Conservation (phyloP, 2,888 invertebrate species). For the Anoplius nigerrimus region DNA sequence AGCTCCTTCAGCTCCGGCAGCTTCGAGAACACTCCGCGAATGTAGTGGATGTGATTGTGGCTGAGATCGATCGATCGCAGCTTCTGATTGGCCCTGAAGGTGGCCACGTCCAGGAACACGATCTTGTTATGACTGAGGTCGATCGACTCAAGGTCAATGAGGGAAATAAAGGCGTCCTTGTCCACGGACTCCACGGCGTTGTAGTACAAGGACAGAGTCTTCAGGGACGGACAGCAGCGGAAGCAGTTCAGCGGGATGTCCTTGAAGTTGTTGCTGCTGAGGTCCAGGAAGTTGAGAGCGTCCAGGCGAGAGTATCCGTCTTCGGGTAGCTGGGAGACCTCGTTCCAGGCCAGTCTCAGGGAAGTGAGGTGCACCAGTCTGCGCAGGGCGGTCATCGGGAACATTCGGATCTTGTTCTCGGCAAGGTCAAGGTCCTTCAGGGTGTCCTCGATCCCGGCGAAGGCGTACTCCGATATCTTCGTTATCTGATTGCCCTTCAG, state of each 20-base stretch:
- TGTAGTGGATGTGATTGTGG: conserved; percentile 91
- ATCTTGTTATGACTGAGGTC: conserved; percentile 94
- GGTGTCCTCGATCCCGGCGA: conserved; percentile 85
- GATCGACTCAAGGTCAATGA: conserved; percentile 86
- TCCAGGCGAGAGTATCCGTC: conserved; percentile 84
- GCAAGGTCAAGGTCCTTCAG: conserved; percentile 90
- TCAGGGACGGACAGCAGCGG: conserved; percentile 86
- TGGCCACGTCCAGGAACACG: conserved; percentile 83
- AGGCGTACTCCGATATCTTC: conserved; percentile 89
- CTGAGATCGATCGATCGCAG: conserved; percentile 90
- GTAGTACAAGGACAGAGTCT: conserved; percentile 88
- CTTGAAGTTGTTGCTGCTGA: conserved; percentile 90
- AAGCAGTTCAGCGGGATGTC: conserved; percentile 87
- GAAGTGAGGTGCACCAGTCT: conserved; percentile 84
- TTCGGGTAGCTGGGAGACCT: conserved; percentile 81
- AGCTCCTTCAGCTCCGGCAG: conserved; percentile 88
- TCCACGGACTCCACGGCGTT: conserved; percentile 88
- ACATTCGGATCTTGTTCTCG: conserved; percentile 88
- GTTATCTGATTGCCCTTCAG: conserved; percentile 89
- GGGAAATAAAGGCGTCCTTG: conserved; percentile 84
- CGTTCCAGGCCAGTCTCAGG: conserved; percentile 80
- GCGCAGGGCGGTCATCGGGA: conserved; percentile 88
- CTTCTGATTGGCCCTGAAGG: conserved; percentile 86
- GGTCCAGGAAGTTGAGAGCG: conserved; percentile 85
- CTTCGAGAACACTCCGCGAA: conserved; percentile 88